Percentiles rank a stretch among this genome's conserved stretches.
Conservation (phyloP, 2,113 vertebrate genomes). For the Cinclus cinclus region DNA sequence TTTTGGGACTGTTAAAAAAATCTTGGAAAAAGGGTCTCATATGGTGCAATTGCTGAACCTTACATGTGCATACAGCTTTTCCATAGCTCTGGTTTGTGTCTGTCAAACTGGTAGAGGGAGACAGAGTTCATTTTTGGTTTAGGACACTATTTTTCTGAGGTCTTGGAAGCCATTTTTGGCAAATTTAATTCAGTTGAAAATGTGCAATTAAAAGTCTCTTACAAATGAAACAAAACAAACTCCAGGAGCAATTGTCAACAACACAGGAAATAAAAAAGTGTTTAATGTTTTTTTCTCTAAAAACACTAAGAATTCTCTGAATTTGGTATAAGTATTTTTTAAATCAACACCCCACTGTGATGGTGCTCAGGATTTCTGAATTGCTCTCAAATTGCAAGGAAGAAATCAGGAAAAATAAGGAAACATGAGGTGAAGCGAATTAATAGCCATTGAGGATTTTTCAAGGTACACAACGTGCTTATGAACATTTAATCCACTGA, state of each 20-base stretch:
- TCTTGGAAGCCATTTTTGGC: background rate
- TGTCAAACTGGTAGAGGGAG: background rate
- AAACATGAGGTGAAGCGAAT: background rate
- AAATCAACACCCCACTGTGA: accelerated
- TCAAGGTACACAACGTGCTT: slow-evolving; percentile 9
- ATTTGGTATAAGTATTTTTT: background rate
- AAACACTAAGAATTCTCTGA: background rate
- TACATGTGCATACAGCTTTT: background rate
- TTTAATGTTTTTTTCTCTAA: background rate
- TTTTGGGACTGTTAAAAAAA: background rate
- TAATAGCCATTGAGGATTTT: slow-evolving; percentile 7
- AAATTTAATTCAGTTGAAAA: background rate
- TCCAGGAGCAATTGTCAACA: background rate
- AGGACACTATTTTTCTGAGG: background rate
- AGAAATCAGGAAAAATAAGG: background rate
- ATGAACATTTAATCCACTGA: background rate
- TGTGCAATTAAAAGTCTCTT: background rate
- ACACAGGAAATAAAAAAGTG: background rate
- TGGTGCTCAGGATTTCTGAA: background rate
- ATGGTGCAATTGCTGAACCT: background rate
- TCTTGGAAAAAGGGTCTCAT: background rate
- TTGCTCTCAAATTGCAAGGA: background rate
- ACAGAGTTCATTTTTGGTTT: background rate
- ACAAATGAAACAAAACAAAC: background rate
- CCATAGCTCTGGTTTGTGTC: background rate